A percentile compares a stretch with the other conserved stretches of the same genome.
phyloP scores from a whole-genome alignment of 2,797 vertebrate species.

The Alcedo quadribrachys region DNA sequence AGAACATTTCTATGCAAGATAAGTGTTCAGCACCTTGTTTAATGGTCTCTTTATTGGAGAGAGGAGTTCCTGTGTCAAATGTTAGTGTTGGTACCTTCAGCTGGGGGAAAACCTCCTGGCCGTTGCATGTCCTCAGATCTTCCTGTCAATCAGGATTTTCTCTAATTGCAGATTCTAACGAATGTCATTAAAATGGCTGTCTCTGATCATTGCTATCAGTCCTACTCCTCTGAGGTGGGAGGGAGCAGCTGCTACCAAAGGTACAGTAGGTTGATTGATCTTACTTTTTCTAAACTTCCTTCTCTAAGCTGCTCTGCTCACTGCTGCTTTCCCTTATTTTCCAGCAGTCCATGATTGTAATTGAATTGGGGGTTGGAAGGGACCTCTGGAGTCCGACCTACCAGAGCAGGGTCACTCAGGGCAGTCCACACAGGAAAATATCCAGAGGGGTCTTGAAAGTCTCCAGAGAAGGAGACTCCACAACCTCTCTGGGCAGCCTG shows the following conservation, averaged over 20 bases:
- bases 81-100: neutral
- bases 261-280: fast-evolving
- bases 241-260: neutral
- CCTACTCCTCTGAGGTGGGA: neutral
- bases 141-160: neutral
- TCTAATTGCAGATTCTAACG: neutral
- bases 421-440: too few species aligned
- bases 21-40: neutral
- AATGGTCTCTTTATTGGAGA: neutral
- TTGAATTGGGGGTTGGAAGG: too few species aligned
- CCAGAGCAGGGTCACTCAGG: too few species aligned
- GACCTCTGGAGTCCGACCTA: too few species aligned
- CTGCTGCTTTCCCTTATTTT: neutral
- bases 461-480: too few species aligned
- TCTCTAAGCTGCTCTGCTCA: neutral
- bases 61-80: neutral
- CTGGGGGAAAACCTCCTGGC: neutral
- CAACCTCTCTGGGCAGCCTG: too few species aligned
- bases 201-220: neutral
- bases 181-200: neutral
- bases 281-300: neutral
- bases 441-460: too few species aligned
- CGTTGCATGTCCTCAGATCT: neutral
- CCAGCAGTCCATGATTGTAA: neutral
- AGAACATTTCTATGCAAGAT: neutral